A percentile compares a stretch with the other conserved stretches of the same genome.
These are phyloP conservation scores for Paramisgurnus dabryanus DNA, from an alignment of 2,113 vertebrate genomes.

Conservation along the genomic window DNA sequence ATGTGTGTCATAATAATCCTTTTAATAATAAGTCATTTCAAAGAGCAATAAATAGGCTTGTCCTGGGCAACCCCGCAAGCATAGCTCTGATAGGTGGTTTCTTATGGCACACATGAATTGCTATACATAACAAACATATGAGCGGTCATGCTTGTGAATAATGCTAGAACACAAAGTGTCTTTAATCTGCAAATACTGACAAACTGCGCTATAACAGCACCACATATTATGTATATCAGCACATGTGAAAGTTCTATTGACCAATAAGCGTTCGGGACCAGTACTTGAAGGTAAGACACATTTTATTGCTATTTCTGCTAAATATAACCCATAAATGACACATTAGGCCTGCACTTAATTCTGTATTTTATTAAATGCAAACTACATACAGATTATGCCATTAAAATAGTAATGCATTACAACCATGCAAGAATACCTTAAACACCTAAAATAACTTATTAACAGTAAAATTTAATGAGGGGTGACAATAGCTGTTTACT, in stretches of 20 bases:
- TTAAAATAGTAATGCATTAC: background rate
- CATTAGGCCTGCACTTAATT: background rate
- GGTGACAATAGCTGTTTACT: constrained; percentile 26
- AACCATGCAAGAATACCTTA: constrained; percentile 1
- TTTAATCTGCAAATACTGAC: too few relatives aligned
- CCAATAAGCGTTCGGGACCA: background rate
- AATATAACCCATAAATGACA: background rate
- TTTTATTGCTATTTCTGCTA: background rate
- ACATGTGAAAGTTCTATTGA: too few relatives aligned
- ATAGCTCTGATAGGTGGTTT: constrained; percentile 30
- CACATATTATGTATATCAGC: too few relatives aligned
- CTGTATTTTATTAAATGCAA: background rate
- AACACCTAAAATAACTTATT: constrained; percentile 28
- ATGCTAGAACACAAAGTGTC: too few relatives aligned
- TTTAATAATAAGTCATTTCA: constrained; percentile 75
- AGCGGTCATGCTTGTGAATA: too few relatives aligned
- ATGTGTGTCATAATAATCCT: constrained; percentile 77
- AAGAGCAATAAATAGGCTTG: constrained; percentile 68
- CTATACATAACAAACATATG: background rate
- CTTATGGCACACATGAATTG: background rate
- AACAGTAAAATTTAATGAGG: constrained; percentile 1
- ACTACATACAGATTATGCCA: background rate
- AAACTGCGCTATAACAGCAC: too few relatives aligned
- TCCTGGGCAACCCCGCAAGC: constrained; percentile 42
- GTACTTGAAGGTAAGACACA: background rate